Conservation (phyloP, 2,797 vertebrate genomes). For the Gymnopithys bicolor region DNA sequence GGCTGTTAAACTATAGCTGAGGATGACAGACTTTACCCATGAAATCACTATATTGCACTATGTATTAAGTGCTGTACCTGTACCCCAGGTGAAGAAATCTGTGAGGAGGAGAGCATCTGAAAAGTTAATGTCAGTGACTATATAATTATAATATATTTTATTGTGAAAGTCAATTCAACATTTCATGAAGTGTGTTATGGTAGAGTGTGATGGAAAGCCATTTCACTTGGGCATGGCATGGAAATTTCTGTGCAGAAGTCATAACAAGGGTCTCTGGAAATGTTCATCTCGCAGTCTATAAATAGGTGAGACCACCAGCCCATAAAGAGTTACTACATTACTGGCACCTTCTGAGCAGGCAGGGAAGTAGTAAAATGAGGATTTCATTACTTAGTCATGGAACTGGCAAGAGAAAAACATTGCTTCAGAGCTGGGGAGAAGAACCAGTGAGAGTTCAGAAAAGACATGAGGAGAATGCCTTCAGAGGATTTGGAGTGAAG, state of each 20-base stretch:
- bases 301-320: constrained; percentile 24
- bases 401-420: not conserved
- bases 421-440: not conserved
- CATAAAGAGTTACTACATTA: not conserved
- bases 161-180: not conserved
- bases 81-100: not conserved
- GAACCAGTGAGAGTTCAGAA: not conserved
- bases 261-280: constrained; percentile 33
- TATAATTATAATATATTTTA: not conserved
- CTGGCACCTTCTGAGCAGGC: not conserved
- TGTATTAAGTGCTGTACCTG: not conserved
- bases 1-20: not conserved
- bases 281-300: constrained; percentile 24
- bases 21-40: not conserved
- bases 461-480: fast-evolving
- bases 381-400: not conserved
- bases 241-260: constrained; percentile 24
- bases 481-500: not conserved
- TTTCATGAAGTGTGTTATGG: not conserved
- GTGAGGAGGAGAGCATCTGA: not conserved
- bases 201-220: not conserved
- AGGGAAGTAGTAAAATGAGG: not conserved
- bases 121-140: not conserved
- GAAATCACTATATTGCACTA: not conserved
- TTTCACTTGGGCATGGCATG: not conserved